phyloP scores from a whole-genome alignment of 2,888 invertebrate genomes.

The Penaeus monodon region DNA sequence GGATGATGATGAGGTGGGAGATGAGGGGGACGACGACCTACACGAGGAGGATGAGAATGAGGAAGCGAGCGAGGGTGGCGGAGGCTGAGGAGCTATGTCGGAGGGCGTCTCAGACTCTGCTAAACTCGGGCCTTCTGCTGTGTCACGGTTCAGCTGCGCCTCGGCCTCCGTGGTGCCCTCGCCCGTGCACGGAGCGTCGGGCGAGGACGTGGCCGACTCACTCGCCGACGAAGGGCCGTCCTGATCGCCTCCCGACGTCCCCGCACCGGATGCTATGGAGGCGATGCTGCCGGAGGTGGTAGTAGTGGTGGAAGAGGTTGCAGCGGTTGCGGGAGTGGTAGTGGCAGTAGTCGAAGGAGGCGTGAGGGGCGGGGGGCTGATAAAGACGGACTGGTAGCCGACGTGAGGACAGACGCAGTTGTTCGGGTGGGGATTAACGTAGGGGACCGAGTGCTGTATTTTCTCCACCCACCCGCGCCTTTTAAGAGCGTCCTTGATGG shows the following conservation, averaged over 20 bases:
- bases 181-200: too few relatives aligned
- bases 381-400: conserved; percentile 43
- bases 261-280: neutral
- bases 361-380: conserved; percentile 1
- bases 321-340: too few relatives aligned
- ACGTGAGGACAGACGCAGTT: conserved; percentile 63
- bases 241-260: neutral
- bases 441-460: conserved; percentile 51
- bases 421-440: conserved; percentile 63
- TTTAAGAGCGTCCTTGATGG: conserved; percentile 78
- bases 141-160: too few relatives aligned
- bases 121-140: neutral
- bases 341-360: conserved; percentile 4
- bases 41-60: conserved; percentile 17
- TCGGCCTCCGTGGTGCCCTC: too few relatives aligned
- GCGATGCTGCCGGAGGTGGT: neutral
- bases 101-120: neutral
- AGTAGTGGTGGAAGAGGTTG: neutral
- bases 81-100: neutral
- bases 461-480: conserved; percentile 84
- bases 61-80: neutral
- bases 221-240: too few relatives aligned
- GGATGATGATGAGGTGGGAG: conserved; percentile 22
- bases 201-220: too few relatives aligned
- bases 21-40: conserved; percentile 14